Base-by-base conservation (phyloP, 1,140 invertebrate species). In the Trachymyrmex cornetzi region DNA sequence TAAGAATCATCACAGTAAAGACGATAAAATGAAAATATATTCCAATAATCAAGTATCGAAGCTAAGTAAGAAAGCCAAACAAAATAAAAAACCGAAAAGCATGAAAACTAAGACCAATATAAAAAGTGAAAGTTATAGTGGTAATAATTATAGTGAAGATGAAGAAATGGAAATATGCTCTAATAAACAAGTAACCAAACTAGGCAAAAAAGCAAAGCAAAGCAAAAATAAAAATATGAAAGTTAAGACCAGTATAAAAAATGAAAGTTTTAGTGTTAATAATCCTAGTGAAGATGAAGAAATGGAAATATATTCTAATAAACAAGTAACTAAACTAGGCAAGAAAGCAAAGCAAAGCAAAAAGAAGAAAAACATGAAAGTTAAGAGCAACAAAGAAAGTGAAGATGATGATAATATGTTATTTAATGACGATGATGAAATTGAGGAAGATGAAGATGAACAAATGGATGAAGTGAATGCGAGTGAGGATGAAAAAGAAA, bases 401-500 rank as follows among this genome's bases (percentile, higher is more conserved):
- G 19, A 24, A n/a, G 61, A 34, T 48, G 34, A 44, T 44, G 9
- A 67, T n/a, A 11, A 66, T 22, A 67, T 38, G 30, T 12, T 67
- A 67, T 67, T 67, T 67, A 66, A 34, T 4, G 44, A 50, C 50
- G 64, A 27, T 12, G 61, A 82, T 11, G 59, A 79, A 27, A 44
- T n/a, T 38, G 55, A 55, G 12, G 7, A 89, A 48, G 53, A 69
- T 80, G 94, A 95, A 64, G 90, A 94, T 87, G 92, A 44, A 44
- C 38, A 91, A 50, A 50, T 14, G 48, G 1, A 50, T 50, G 7
- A 90, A 27, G 34, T 1, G n/a, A 6, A 94, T 48, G 22, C n/a
- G 34, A 95, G 34, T n/a, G 89, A 94, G 24, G 30, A 69, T 80
- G 94, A 95, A 63, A 91, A 94, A 86, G 93, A 92, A 44, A 44